Evolutionary conservation across 2,797 vertebrate genomes (phyloP).

Genomic region (Huso huso): DNA sequence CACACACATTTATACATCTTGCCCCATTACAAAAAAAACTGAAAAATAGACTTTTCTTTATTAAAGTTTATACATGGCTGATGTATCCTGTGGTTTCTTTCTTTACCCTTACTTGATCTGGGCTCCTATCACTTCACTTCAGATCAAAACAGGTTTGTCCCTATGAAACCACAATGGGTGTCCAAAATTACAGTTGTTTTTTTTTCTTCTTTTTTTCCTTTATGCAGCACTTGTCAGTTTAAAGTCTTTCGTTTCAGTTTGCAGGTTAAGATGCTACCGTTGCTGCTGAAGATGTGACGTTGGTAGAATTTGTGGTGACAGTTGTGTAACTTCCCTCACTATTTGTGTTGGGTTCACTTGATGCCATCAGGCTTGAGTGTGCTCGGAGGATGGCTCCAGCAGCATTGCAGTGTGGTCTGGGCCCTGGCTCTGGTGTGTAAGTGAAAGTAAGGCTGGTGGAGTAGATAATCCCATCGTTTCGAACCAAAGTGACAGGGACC

Average conservation of each 20-base stretch:
- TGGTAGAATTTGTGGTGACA: conserved; percentile 73
- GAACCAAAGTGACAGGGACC: conserved; percentile 95
- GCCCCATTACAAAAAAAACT: conserved; percentile 53
- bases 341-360: conserved; percentile 62
- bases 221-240: conserved; percentile 70
- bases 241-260: conserved; percentile 49
- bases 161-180: conserved; percentile 65
- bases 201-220: conserved; percentile 36
- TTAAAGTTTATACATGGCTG: conserved; percentile 50
- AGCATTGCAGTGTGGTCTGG: conserved; percentile 92
- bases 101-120: conserved; percentile 60
- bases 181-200: conserved; percentile 44
- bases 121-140: conserved; percentile 57
- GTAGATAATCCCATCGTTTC: conserved; percentile 97
- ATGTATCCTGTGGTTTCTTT: conserved; percentile 48
- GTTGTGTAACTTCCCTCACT: conserved; percentile 66
- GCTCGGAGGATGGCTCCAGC: conserved; percentile 91
- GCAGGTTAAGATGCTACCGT: conserved; percentile 93
- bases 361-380: conserved; percentile 75
- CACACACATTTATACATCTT: conserved; percentile 74
- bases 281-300: conserved; percentile 79
- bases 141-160: conserved; percentile 61
- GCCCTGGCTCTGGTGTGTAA: conserved; percentile 95
- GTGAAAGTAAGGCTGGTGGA: conserved; percentile 98
- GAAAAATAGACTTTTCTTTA: conserved; percentile 61